A percentile compares a stretch with the other conserved stretches of the same genome.
These are phyloP conservation scores for Saccopteryx bilineata DNA, from an alignment of 2,113 vertebrate species.

Conservation along the genomic window DNA sequence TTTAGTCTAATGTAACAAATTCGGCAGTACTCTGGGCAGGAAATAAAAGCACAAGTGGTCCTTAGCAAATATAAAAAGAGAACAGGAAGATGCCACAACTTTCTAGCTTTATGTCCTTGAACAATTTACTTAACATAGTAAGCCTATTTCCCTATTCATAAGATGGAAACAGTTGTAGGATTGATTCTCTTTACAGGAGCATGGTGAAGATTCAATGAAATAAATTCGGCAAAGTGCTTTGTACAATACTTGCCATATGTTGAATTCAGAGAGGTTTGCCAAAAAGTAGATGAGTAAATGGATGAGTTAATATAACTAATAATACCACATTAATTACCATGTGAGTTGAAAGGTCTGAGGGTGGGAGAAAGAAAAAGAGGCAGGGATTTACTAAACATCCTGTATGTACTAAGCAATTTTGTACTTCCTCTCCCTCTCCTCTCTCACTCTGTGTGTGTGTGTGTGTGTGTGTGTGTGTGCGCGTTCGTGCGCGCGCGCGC, in stretches of 20 bases:
- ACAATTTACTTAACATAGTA: background rate
- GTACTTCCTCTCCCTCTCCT: background rate
- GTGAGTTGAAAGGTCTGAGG: background rate
- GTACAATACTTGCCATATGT: background rate
- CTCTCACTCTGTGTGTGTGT: background rate
- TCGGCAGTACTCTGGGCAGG: background rate
- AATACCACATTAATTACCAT: background rate
- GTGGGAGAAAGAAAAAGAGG: background rate
- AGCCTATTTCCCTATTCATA: background rate
- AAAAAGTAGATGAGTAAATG: background rate
- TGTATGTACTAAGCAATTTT: background rate
- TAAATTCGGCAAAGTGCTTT: background rate
- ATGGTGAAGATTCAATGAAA: background rate
- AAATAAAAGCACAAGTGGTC: background rate
- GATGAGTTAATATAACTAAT: background rate
- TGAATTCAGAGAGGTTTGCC: background rate
- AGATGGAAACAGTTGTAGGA: background rate
- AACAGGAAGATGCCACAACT: background rate
- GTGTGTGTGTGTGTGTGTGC: no score
- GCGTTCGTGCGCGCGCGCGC: no score
- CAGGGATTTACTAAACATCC: background rate
- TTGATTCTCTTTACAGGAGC: background rate
- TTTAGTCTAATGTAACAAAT: background rate
- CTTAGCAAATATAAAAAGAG: background rate
- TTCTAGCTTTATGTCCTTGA: slow-evolving; percentile 5